Conservation (phyloP, 1,140 invertebrate genomes). For the Cardiocondyla obscurior region DNA sequence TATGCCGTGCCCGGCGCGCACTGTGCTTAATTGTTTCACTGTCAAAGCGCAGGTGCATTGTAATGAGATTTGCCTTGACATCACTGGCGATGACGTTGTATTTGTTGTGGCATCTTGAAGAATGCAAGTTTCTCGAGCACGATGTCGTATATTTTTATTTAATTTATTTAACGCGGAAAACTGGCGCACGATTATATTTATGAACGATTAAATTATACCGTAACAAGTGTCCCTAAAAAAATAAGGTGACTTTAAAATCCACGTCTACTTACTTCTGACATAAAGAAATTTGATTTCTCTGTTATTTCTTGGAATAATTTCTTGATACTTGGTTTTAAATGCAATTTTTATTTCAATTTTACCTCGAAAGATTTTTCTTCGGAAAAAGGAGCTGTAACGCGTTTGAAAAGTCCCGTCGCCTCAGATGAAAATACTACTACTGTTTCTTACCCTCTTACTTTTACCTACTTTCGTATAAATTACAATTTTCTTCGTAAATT, state of each 20-base stretch:
- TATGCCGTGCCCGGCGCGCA: conserved; percentile 6
- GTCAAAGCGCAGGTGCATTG: conserved; percentile 21
- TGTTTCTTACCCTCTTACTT: conserved; percentile 5
- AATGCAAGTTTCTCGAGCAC: not conserved
- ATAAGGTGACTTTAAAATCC: conserved; percentile 1
- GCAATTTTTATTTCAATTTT: not conserved
- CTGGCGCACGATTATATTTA: not conserved
- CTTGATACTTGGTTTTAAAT: not conserved
- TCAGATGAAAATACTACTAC: not conserved
- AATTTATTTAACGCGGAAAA: not conserved
- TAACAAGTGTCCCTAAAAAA: not conserved
- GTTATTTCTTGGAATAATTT: not conserved
- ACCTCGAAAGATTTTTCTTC: not conserved
- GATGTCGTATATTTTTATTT: not conserved
- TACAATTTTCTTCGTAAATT: conserved; percentile 48
- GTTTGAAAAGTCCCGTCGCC: not conserved
- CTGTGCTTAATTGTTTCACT: conserved; percentile 23
- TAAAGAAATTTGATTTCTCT: not conserved
- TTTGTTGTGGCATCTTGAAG: not conserved
- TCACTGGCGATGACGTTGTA: not conserved
- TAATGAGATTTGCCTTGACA: conserved; percentile 30
- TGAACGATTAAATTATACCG: not conserved
- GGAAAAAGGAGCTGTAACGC: not conserved
- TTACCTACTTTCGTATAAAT: conserved; percentile 47
- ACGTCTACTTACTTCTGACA: not conserved